Base-by-base conservation (phyloP, 2,113 vertebrate genomes). In the Paralichthys olivaceus region DNA sequence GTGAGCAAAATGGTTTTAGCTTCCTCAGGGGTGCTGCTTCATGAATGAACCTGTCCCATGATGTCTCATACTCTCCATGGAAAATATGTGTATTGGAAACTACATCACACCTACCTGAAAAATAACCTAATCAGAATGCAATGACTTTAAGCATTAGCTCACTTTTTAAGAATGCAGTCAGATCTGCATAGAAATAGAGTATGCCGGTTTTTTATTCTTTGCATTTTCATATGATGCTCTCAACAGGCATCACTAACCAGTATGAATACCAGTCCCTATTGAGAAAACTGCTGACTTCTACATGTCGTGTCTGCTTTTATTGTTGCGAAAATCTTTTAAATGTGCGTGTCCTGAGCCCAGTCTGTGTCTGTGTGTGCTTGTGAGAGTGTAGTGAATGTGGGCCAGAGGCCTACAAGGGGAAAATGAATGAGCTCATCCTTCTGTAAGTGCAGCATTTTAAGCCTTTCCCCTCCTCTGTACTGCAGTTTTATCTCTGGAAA, bases 401-500 rank as follows among this genome's bases (percentile, higher is more conserved):
- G 69, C 87, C 82, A 83, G 80, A 79, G 77, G 80, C 80, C 77
- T 83, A 69, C 58, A 75, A 83, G 70, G 71, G 57, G n/a, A 51
- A 89, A 78, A 85, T 62, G 45, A 80, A 65, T 88, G 84, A 92
- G 79, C 83, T 92, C 84, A 90, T 84, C 70, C 23, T 19, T 7
- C 53, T 25, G n/a, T 25, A 79, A 79, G 70, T 63, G 23, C 62
- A 45, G 57, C 7, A 28, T 88, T 87, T 90, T 65, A 84, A 84
- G 79, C 84, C 58, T 84, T 77, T 88, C 84, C 84, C 81, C 60
- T 86, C 43, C 60, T 86, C 43, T 86, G 69, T 80, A 4, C 72
- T 75, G 69, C 81, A 87, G n/a, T 78, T 89, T 88, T 88, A 84
- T 88, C 82, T 91, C 66, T 90, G 85, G 79, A 84, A 89, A 85